phyloP scores from a whole-genome alignment of 2,888 invertebrate genomes.

The Meandrusa payeni region DNA sequence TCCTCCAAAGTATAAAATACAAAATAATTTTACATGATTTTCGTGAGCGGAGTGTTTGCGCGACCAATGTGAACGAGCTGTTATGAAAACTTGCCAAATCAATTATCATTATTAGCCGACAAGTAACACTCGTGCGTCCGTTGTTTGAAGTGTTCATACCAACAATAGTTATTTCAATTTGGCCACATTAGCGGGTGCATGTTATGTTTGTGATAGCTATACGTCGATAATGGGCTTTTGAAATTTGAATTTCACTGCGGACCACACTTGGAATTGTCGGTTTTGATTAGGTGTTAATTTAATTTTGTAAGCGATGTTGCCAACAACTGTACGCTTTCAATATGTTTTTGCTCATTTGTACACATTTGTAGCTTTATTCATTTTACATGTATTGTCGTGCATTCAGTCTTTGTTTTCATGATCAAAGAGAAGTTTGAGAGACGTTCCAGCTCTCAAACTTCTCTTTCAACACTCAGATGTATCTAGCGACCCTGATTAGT shows the following conservation, averaged over 20 bases:
- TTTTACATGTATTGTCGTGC: too few species aligned
- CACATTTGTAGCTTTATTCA: not conserved
- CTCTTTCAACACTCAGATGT: too few species aligned
- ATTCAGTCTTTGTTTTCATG: too few species aligned
- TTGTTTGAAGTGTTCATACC: conserved; percentile 44
- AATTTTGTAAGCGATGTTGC: conserved; percentile 19
- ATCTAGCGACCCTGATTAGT: too few species aligned
- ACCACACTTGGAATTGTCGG: conserved; percentile 37
- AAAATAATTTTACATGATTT: conserved; percentile 5
- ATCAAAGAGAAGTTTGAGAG: too few species aligned
- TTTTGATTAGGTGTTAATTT: conserved; percentile 34
- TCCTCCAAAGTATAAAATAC: conserved; percentile 15
- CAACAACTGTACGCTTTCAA: conserved; percentile 6
- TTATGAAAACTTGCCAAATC: conserved; percentile 51
- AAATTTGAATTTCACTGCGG: conserved; percentile 41
- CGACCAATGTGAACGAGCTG: conserved; percentile 26
- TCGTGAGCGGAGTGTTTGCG: conserved; percentile 14
- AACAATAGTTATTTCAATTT: conserved; percentile 63
- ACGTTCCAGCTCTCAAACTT: too few species aligned
- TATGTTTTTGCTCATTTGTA: not conserved
- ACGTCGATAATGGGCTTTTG: conserved; percentile 32
- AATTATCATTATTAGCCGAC: conserved; percentile 50
- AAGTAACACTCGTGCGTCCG: conserved; percentile 30
- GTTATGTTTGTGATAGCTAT: conserved; percentile 35
- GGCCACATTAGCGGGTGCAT: conserved; percentile 46